phyloP scores from a whole-genome alignment of 1,140 invertebrate genomes.

The Schlechtendalia chinensis region DNA sequence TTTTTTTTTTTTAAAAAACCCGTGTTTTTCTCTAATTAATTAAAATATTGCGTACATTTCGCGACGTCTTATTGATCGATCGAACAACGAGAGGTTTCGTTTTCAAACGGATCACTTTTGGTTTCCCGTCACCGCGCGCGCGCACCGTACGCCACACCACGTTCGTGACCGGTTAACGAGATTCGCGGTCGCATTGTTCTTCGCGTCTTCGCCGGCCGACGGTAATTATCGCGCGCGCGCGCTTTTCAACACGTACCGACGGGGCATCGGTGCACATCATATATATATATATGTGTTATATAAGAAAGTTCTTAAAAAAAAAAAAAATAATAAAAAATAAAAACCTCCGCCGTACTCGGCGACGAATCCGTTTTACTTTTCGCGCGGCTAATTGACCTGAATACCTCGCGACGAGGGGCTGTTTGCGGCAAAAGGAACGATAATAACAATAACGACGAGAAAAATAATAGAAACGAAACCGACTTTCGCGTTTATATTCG shows the following conservation, averaged over 20 bases:
- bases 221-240: background rate
- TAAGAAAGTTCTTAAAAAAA: too few species aligned
- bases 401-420: conserved; percentile 35
- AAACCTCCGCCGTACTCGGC: conserved; percentile 4
- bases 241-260: background rate
- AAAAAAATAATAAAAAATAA: too few species aligned
- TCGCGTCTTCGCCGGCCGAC: background rate
- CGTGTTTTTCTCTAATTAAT: too few species aligned
- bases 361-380: conserved; percentile 38
- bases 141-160: too few species aligned
- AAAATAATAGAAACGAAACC: background rate
- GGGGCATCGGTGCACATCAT: too few species aligned
- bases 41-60: too few species aligned
- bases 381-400: conserved; percentile 37
- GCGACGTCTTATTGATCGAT: background rate
- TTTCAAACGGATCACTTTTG: conserved; percentile 41
- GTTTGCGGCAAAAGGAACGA: background rate
- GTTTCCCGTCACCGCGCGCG: background rate
- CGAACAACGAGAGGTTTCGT: conserved; percentile 34
- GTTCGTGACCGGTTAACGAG: conserved; percentile 23
- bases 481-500: conserved; percentile 45
- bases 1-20: too few species aligned
- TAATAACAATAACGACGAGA: conserved; percentile 3
- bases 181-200: background rate
- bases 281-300: background rate